phyloP scores from a whole-genome alignment of 1,140 invertebrate genomes.

The Cataglyphis hispanica region DNA sequence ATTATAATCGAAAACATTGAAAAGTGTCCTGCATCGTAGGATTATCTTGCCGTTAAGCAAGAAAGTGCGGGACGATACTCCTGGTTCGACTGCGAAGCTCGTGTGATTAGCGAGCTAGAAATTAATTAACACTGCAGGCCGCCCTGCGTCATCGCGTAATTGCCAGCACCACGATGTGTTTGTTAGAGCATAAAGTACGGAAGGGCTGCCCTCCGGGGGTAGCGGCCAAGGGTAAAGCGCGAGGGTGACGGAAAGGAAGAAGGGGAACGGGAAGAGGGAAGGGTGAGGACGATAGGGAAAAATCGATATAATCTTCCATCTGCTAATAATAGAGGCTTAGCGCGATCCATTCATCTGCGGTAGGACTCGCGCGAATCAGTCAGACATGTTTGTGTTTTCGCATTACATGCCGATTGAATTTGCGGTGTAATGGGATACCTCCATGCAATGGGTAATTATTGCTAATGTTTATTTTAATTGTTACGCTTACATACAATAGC shows the following conservation, averaged over 20 bases:
- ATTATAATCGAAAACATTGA: background rate
- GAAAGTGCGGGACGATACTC: slow-evolving; percentile 39
- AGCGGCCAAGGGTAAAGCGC: slow-evolving; percentile 64
- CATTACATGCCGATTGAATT: slow-evolving; percentile 58
- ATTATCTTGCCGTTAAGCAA: slow-evolving; percentile 11
- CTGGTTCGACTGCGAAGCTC: slow-evolving; percentile 64
- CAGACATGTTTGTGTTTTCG: slow-evolving; percentile 63
- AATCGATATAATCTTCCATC: slow-evolving; percentile 86
- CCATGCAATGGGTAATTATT: slow-evolving; percentile 16
- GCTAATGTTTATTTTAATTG: slow-evolving; percentile 53
- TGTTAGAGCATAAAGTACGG: slow-evolving; percentile 82
- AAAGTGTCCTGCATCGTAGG: background rate
- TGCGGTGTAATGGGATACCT: slow-evolving; percentile 46
- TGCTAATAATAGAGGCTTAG: slow-evolving; percentile 85
- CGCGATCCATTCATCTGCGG: slow-evolving; percentile 80
- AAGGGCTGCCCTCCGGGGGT: slow-evolving; percentile 62
- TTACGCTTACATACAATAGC: slow-evolving; percentile 12
- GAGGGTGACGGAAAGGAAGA: slow-evolving; percentile 71
- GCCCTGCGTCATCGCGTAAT: slow-evolving; percentile 81
- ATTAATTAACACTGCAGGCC: slow-evolving; percentile 84
- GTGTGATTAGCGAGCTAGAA: slow-evolving; percentile 74
- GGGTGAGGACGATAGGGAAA: slow-evolving; percentile 71
- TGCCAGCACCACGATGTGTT: slow-evolving; percentile 83
- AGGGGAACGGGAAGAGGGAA: slow-evolving; percentile 56
- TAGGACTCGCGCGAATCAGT: slow-evolving; percentile 72